Evolutionary conservation across 2,888 invertebrate species (phyloP).

Genomic region (Corythucha ciliata): DNA sequence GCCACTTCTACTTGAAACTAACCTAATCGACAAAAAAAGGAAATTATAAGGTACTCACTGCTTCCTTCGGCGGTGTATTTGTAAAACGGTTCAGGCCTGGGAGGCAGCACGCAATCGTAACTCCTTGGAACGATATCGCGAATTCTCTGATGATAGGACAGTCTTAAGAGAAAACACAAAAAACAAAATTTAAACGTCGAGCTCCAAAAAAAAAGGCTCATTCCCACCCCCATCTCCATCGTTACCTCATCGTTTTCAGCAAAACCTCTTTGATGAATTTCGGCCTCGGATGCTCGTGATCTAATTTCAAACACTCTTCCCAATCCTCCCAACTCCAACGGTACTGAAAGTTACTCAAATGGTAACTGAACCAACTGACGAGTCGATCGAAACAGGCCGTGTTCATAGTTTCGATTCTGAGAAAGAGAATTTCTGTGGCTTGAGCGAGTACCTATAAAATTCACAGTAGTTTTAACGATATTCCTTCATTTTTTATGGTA

Average conservation of each 20-base stretch:
- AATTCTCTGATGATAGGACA: constrained; percentile 91
- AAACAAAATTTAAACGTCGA: neutral
- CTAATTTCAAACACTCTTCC: constrained; percentile 75
- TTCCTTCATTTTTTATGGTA: too few relatives aligned
- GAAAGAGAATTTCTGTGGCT: constrained; percentile 93
- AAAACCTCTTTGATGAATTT: constrained; percentile 90
- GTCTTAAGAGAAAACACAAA: constrained; percentile 44
- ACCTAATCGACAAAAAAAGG: constrained; percentile 23
- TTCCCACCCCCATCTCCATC: neutral
- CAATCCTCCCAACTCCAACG: constrained; percentile 99
- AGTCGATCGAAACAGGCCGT: constrained; percentile 92
- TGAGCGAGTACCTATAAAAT: constrained; percentile 68
- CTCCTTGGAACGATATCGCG: constrained; percentile 84
- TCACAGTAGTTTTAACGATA: neutral
- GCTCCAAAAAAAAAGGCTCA: constrained; percentile 6
- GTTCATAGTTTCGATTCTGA: constrained; percentile 95
- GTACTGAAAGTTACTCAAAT: constrained; percentile 97
- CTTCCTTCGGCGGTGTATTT: constrained; percentile 86
- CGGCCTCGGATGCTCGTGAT: constrained; percentile 82
- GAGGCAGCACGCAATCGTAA: constrained; percentile 74
- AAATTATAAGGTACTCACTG: constrained; percentile 51
- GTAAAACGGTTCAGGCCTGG: constrained; percentile 74
- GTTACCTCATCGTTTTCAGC: constrained; percentile 75
- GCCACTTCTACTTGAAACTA: neutral
- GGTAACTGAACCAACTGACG: constrained; percentile 95